Conservation (phyloP, 2,888 invertebrate species). For the Rhagophthalmus giganteus region DNA sequence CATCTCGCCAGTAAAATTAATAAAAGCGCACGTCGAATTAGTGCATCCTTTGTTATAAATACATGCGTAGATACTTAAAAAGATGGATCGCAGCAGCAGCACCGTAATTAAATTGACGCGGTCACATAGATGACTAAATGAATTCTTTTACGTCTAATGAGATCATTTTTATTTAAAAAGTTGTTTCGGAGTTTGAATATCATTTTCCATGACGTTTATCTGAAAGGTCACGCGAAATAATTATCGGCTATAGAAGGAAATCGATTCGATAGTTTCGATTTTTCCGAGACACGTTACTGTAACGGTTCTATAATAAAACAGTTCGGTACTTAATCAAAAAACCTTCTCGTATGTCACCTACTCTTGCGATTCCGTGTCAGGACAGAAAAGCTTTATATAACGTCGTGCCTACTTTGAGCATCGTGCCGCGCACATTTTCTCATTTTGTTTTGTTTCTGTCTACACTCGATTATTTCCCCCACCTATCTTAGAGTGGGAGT, state of each 20-base stretch:
- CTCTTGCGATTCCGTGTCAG: constrained; percentile 25
- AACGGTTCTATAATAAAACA: constrained; percentile 22
- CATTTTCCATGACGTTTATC: neutral
- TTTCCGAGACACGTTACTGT: too few relatives aligned
- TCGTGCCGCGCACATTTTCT: constrained; percentile 39
- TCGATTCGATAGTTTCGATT: too few relatives aligned
- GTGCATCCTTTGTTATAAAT: constrained; percentile 1
- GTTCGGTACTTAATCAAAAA: constrained; percentile 35
- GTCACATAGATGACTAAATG: constrained; percentile 6
- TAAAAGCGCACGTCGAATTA: too few relatives aligned
- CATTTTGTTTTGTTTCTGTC: constrained; percentile 48
- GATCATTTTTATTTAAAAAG: constrained; percentile 16
- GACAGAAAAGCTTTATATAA: constrained; percentile 23
- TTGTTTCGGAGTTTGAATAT: neutral
- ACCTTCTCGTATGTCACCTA: constrained; percentile 21
- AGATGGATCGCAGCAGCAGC: neutral
- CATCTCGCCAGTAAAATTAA: too few relatives aligned
- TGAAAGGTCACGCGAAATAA: neutral
- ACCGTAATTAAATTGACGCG: constrained; percentile 6
- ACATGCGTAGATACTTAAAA: neutral
- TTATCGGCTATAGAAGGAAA: too few relatives aligned
- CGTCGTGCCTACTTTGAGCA: constrained; percentile 36
- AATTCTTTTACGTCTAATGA: constrained; percentile 14
- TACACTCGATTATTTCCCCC: constrained; percentile 44
- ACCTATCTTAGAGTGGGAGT: constrained; percentile 33